Conservation (phyloP, 2,888 invertebrate genomes). For the Ennomos erosarius region DNA sequence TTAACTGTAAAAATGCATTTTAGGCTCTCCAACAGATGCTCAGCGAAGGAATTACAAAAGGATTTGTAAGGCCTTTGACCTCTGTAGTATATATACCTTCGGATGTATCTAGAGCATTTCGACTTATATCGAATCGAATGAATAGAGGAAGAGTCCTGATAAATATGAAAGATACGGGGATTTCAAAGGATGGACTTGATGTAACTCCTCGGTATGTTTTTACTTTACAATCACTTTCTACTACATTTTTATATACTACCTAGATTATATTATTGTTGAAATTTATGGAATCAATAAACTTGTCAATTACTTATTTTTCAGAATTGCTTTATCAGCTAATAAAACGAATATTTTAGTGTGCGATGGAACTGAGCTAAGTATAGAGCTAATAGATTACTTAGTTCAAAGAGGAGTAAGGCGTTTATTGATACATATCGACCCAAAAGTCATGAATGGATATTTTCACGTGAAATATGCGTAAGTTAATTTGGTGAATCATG, state of each 20-base stretch:
- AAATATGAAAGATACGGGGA: slow-evolving; percentile 21
- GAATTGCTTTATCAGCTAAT: slow-evolving; percentile 13
- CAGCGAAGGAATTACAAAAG: slow-evolving; percentile 30
- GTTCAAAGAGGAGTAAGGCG: slow-evolving; percentile 29
- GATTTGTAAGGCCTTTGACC: slow-evolving; percentile 33
- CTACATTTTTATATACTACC: neutral
- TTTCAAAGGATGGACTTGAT: neutral
- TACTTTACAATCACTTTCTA: neutral
- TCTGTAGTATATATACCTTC: slow-evolving; percentile 21
- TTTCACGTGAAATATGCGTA: slow-evolving; percentile 31
- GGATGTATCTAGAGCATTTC: slow-evolving; percentile 25
- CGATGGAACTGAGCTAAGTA: slow-evolving; percentile 30
- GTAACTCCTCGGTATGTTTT: slow-evolving; percentile 17
- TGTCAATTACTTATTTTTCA: slow-evolving; percentile 15
- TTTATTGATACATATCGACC: slow-evolving; percentile 19
- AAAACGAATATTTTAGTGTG: slow-evolving; percentile 27
- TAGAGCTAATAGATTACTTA: slow-evolving; percentile 30
- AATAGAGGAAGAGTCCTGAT: slow-evolving; percentile 32
- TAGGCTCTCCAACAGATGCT: slow-evolving; percentile 27
- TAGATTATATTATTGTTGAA: no score
- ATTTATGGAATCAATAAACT: no score
- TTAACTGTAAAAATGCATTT: neutral
- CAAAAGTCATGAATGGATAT: slow-evolving; percentile 24
- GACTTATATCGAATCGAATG: slow-evolving; percentile 16
- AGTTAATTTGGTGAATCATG: slow-evolving; percentile 5